These are phyloP conservation scores for Origma solitaria DNA, from an alignment of 2,113 vertebrate species.

Conservation along the genomic window DNA sequence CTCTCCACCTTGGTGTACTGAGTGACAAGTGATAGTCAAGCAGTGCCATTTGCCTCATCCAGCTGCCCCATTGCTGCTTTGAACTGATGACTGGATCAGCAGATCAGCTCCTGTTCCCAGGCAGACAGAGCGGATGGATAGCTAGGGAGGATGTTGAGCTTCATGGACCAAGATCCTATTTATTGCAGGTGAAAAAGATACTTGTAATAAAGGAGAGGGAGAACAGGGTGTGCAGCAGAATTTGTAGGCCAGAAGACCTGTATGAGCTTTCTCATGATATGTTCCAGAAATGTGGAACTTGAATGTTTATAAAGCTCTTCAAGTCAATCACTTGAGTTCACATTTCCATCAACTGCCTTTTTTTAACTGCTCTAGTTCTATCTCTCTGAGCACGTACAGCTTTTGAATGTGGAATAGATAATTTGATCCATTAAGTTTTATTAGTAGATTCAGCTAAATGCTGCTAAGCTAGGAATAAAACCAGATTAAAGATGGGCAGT, in stretches of 20 bases:
- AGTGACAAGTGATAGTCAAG: background rate
- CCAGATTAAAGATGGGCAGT: background rate
- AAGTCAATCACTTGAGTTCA: background rate
- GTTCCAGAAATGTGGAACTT: background rate
- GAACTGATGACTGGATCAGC: background rate
- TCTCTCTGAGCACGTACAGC: background rate
- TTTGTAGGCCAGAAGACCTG: background rate
- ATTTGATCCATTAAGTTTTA: conserved; percentile 14
- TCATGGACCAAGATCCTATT: background rate
- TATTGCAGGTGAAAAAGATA: background rate
- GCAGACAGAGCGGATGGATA: background rate
- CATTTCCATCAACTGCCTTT: background rate
- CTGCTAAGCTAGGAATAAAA: background rate
- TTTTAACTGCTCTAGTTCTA: background rate
- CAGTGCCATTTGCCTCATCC: background rate
- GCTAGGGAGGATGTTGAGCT: background rate
- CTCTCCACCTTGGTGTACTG: background rate
- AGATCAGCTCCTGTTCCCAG: background rate
- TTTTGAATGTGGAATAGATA: background rate
- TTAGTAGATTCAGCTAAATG: background rate
- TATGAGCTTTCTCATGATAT: background rate
- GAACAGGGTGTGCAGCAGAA: fast-evolving
- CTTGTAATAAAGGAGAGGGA: fast-evolving
- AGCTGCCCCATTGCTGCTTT: background rate
- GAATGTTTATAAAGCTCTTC: background rate